Conservation (phyloP, 2,888 invertebrate genomes). For the Crossocerus cetratus region DNA sequence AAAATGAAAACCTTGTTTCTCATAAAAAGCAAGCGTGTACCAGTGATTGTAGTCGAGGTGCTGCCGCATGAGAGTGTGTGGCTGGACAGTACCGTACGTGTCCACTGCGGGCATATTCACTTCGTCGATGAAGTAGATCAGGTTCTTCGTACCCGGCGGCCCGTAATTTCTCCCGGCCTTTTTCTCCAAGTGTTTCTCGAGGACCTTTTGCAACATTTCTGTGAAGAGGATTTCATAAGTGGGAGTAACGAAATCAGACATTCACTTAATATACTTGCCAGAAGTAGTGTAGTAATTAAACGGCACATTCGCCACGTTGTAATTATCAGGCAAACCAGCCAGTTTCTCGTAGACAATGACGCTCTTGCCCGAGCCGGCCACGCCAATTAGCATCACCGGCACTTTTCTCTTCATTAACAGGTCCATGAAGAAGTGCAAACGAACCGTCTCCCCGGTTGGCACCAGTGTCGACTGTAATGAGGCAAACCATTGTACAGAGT, state of each 20-base stretch:
- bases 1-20: neutral
- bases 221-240: conserved; percentile 44
- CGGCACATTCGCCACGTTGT: conserved; percentile 91
- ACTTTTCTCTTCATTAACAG: conserved; percentile 86
- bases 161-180: conserved; percentile 96
- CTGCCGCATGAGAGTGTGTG: conserved; percentile 94
- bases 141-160: conserved; percentile 93
- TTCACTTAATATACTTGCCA: conserved; percentile 73
- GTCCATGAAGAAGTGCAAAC: conserved; percentile 92
- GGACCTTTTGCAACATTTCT: conserved; percentile 91
- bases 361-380: conserved; percentile 94
- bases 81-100: conserved; percentile 95
- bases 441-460: conserved; percentile 92
- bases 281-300: conserved; percentile 97
- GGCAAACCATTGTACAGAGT: too few relatives aligned
- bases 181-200: conserved; percentile 95
- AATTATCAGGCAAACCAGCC: conserved; percentile 85
- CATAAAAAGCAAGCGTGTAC: conserved; percentile 75
- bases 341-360: conserved; percentile 93
- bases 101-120: conserved; percentile 99
- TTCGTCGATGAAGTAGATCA: conserved; percentile 97
- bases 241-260: neutral
- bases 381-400: conserved; percentile 94
- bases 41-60: conserved; percentile 97
- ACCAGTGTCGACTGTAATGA: conserved; percentile 89